A percentile compares a stretch with the other conserved stretches of the same genome.
These are phyloP conservation scores for Brienomyrus brachyistius DNA, from an alignment of 2,113 vertebrate genomes.

Conservation along the genomic window DNA sequence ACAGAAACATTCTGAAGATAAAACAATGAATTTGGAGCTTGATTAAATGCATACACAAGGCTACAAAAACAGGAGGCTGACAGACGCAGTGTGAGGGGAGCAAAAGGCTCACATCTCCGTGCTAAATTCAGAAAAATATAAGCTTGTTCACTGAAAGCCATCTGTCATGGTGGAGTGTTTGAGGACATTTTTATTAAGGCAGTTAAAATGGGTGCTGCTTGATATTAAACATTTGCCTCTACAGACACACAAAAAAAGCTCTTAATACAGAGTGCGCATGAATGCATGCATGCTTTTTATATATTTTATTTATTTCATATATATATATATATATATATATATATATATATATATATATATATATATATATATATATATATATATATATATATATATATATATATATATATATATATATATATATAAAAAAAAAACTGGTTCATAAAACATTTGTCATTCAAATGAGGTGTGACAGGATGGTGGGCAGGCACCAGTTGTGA, in stretches of 20 bases:
- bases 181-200: neutral
- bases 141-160: neutral
- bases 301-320: too few species aligned
- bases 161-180: neutral
- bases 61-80: neutral
- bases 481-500: neutral
- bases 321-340: too few species aligned
- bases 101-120: neutral
- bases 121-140: neutral
- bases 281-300: neutral
- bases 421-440: neutral
- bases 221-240: neutral
- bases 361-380: too few species aligned
- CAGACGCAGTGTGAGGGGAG: neutral
- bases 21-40: neutral
- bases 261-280: neutral
- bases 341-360: too few species aligned
- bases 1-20: neutral
- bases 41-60: neutral
- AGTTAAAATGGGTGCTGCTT: neutral
- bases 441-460: neutral
- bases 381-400: too few species aligned
- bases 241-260: neutral
- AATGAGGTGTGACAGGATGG: neutral
- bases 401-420: too few species aligned